Evolutionary conservation across 2,888 invertebrate species (phyloP), one percentile per base, ranked within the genome.

Genomic region (Microctonus brassicae): DNA sequence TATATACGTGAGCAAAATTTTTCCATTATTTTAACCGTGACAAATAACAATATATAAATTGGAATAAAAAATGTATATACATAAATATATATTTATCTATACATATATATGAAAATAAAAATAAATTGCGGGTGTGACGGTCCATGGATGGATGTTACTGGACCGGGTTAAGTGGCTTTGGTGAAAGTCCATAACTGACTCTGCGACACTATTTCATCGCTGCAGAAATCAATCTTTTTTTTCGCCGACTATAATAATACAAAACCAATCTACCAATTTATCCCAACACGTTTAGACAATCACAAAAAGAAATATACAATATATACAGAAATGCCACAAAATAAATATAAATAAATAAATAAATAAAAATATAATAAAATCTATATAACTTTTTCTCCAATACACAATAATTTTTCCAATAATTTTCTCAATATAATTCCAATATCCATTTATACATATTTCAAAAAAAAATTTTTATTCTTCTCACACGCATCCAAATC

Each of bases 141-240:
- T 72, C 69, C 71, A 77, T 80, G 80, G 84, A 86, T 86, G 85
- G 83, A 86, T 86, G 85, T 86, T 83, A 86, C 86, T 86, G 86
- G 85, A 86, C 83, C 84, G 86, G 84, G 86, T 86, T 84, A 86
- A 86, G 85, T 85, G 84, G 84, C 82, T 83, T 80, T 77, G 83
- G 86, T 84, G 86, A 86, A 86, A 86, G 86, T 84, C 76, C 33
- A 76, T 52, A 71, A 42, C 52, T 61, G 60, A 71, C 71, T 68
- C 64, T 69, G 69, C 42, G 65, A 58, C 57, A 62, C 67, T 68
- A 65, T 55, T 73, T 67, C 66, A 53, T 63, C 65, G 39, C 52
- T n/a, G 34, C 57, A 62, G 57, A 67, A 61, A 66, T 73, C 62
- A 53, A 66, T 70, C 33, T 20, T 70, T 42, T 52, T 55, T 53